Conservation (phyloP, 1,140 invertebrate genomes). For the Drosophila fuyamai region DNA sequence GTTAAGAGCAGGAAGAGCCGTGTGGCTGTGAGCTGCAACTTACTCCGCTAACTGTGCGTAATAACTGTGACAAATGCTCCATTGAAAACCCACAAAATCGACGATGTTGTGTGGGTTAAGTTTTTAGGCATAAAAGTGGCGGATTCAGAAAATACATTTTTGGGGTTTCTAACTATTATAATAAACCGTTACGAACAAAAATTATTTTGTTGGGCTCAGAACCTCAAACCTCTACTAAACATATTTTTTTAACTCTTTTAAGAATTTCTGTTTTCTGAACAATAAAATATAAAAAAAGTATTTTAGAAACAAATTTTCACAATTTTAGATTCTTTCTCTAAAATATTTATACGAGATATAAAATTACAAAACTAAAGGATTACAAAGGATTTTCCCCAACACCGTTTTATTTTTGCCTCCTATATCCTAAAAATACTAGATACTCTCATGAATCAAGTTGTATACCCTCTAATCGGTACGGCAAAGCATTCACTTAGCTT, state of each 20-base stretch:
- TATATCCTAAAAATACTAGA: not conserved
- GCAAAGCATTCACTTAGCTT: conserved; percentile 16
- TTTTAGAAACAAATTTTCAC: not conserved
- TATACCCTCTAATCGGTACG: conserved; percentile 11
- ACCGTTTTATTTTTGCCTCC: not conserved
- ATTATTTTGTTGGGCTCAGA: no score
- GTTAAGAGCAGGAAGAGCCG: conserved; percentile 17
- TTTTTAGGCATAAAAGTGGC: not conserved
- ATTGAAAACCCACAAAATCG: not conserved
- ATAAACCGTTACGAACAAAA: no score
- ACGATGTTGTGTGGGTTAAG: conserved; percentile 1
- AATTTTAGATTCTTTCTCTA: no score
- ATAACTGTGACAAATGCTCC: conserved; percentile 33
- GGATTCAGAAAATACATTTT: not conserved
- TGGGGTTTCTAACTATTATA: not conserved
- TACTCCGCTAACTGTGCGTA: conserved; percentile 29
- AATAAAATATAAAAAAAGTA: not conserved
- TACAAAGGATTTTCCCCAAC: no score
- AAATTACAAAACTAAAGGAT: no score
- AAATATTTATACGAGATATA: no score
- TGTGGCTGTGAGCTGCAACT: conserved; percentile 5
- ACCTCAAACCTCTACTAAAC: no score
- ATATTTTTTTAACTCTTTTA: no score
- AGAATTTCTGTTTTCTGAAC: no score
- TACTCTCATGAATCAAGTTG: not conserved